Base-by-base conservation (phyloP, 64 coral and sea anemone species). In the Dendrophyllia cribrosa region DNA sequence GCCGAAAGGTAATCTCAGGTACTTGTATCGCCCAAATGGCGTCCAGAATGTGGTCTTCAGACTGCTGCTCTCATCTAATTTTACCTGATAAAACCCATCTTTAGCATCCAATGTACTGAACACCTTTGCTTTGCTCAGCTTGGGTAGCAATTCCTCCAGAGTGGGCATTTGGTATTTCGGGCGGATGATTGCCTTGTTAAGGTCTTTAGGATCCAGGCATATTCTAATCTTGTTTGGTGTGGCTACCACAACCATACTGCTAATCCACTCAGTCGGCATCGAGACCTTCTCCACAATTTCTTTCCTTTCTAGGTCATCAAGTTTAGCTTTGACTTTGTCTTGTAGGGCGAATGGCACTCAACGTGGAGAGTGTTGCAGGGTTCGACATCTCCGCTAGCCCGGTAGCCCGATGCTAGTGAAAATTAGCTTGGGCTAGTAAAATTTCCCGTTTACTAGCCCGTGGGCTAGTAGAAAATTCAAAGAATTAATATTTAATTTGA, bases 1-100 rank as follows among this genome's bases (percentile, higher is more conserved):
- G n/a, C 80, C 90, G 44, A 92, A 92, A 0, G 90, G 80, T 58
- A 86, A 70, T 77, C 72, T 76, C 21, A 78, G 71, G 50, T 86
- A 86, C 5, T 71, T 52, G 70, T 85, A 86, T 0, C 80, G 19
- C 8, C 79, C 79, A 59, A 59, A 25, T 3, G 69, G 89, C 21
- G 79, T 92, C 78, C 67, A 74, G 19, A 85, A 85, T 47, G 89
- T 85, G 10, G 70, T 85, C 13, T 58, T 58, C 7, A 0, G 55
- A 34, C 34, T 34, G 34, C 34, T 34, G 34, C 34, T 34, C 34
- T 34, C 34, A 34, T 34, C 34, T 34, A 34, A 34, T 34, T 34
- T 34, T 34, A 34, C 34, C 34, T 34, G 34, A 2, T 34, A 34
- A 34, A 34, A 34, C 34, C 34, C 34, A 34, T 34, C 34, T 34